These are phyloP conservation scores for Conops quadrifasciatus DNA, from an alignment of 2,888 invertebrate genomes.

Conservation along the genomic window DNA sequence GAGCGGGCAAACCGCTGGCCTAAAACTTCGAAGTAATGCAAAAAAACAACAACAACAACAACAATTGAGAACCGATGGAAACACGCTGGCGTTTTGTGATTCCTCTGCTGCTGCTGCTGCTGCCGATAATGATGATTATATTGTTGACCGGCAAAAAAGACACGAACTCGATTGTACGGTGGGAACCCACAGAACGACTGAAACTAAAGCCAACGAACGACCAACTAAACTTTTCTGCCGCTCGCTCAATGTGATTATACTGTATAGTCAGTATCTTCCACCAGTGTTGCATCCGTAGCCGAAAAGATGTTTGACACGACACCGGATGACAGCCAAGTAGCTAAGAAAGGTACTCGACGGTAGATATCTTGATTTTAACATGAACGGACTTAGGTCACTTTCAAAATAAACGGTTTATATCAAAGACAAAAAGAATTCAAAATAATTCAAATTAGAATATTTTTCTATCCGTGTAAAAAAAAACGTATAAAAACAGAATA, in stretches of 20 bases:
- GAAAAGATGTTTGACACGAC: too few species aligned
- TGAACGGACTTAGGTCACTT: too few species aligned
- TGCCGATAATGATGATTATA: conserved; percentile 43
- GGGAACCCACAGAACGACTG: conserved; percentile 40
- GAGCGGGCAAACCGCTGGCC: conserved; percentile 16
- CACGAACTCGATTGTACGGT: conserved; percentile 39
- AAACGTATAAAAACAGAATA: too few species aligned
- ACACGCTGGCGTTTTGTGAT: conserved; percentile 36
- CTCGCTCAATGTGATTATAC: background rate
- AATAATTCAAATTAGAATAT: too few species aligned
- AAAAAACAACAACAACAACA: too few species aligned
- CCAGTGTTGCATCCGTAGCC: conserved; percentile 31
- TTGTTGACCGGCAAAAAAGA: conserved; percentile 46
- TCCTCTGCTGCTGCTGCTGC: conserved; percentile 28
- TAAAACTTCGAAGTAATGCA: conserved; percentile 16
- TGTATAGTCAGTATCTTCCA: conserved; percentile 6
- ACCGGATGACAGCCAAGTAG: too few species aligned
- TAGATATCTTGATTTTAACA: too few species aligned
- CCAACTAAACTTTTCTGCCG: conserved; percentile 41
- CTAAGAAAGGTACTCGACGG: too few species aligned
- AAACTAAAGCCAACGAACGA: conserved; percentile 42
- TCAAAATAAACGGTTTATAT: too few species aligned
- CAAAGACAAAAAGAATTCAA: too few species aligned
- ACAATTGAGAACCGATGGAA: conserved; percentile 28
- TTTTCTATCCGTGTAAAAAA: too few species aligned